Evolutionary conservation across 1,140 invertebrate species (phyloP).

Genomic region (Trialeurodes vaporariorum): DNA sequence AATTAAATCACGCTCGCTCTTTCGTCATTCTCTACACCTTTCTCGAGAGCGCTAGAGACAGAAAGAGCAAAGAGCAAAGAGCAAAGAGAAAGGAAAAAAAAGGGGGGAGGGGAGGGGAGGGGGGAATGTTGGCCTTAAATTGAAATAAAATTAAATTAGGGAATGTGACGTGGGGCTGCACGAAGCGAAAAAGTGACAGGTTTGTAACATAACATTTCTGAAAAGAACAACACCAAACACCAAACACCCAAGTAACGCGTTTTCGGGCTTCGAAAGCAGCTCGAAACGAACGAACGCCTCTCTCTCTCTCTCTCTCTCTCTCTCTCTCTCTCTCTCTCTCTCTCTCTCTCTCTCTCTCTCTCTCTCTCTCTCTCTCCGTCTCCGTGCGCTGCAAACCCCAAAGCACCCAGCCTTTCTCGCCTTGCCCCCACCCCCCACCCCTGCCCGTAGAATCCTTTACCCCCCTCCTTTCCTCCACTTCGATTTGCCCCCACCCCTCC

Average conservation of each 20-base stretch:
- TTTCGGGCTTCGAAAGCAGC: background rate
- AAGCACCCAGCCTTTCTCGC: too few relatives aligned
- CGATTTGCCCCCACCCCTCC: background rate
- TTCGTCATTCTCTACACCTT: too few relatives aligned
- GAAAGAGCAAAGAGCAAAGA: too few relatives aligned
- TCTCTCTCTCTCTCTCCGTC: conserved; percentile 2
- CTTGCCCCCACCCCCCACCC: too few relatives aligned
- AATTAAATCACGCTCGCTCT: too few relatives aligned
- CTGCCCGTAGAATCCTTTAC: background rate
- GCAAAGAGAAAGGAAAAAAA: too few relatives aligned
- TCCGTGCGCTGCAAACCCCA: background rate
- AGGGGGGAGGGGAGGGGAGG: too few relatives aligned
- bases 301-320: too few relatives aligned
- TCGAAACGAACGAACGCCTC: too few relatives aligned
- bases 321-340: too few relatives aligned
- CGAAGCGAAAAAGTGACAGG: conserved; percentile 10
- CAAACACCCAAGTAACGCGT: background rate
- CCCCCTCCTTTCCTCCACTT: background rate
- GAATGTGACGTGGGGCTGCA: background rate
- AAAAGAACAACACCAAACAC: background rate
- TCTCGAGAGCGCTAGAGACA: too few relatives aligned
- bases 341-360: background rate
- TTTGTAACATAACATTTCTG: conserved; percentile 7
- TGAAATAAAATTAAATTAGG: conserved; percentile 12
- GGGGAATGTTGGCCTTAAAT: background rate